A percentile compares a stretch with the other conserved stretches of the same genome.
Conservation (phyloP, 1,140 invertebrate genomes). For the Drosophila ohnishii region DNA sequence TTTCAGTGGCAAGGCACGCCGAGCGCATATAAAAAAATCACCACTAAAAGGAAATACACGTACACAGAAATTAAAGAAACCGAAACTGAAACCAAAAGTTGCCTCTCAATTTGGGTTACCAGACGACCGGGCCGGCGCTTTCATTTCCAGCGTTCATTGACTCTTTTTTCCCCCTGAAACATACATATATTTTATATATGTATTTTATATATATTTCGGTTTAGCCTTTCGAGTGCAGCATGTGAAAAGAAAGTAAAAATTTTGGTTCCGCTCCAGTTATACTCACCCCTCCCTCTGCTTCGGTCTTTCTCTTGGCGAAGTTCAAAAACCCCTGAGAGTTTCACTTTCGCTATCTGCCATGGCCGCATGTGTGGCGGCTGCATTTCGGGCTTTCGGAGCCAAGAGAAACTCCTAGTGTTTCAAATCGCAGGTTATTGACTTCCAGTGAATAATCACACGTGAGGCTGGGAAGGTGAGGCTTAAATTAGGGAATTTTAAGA, state of each 20-base stretch:
- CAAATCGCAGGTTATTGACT: constrained; percentile 40
- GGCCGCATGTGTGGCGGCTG: constrained; percentile 40
- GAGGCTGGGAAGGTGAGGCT: constrained; percentile 17
- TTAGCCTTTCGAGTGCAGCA: constrained; percentile 44
- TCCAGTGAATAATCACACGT: constrained; percentile 26
- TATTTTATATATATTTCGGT: not conserved
- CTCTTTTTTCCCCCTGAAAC: constrained; percentile 18
- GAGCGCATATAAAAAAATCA: constrained; percentile 60
- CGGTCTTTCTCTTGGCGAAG: constrained; percentile 26
- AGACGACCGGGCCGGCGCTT: constrained; percentile 60
- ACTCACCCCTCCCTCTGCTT: constrained; percentile 12
- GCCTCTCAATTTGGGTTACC: constrained; percentile 66
- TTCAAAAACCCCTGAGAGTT: constrained; percentile 75
- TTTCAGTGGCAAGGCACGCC: constrained; percentile 70
- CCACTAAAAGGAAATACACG: constrained; percentile 47
- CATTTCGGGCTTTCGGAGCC: constrained; percentile 17
- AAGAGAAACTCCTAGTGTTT: constrained; percentile 64
- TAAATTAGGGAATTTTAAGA: constrained; percentile 5
- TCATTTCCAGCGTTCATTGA: constrained; percentile 73
- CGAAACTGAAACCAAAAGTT: constrained; percentile 49
- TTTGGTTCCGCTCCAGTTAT: constrained; percentile 77
- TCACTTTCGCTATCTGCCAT: constrained; percentile 72
- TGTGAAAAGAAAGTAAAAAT: constrained; percentile 78
- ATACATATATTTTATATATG: not conserved
- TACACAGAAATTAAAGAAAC: constrained; percentile 21